Evolutionary conservation across 2,888 invertebrate genomes (phyloP), one percentile per base, ranked within the genome.

Genomic region (Psylliodes chrysocephalus): DNA sequence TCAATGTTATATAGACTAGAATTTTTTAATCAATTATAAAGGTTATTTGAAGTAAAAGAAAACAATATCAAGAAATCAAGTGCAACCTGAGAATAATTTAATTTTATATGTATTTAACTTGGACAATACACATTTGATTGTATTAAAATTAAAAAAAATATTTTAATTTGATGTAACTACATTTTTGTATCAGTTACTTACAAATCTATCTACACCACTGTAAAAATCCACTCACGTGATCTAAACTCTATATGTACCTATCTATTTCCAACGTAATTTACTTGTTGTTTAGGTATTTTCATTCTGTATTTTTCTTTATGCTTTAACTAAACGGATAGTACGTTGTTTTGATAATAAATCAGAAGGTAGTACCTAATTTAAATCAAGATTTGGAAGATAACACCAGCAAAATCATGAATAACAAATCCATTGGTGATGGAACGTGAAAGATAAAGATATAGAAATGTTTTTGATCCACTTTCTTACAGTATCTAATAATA

Each of bases 181-280:
- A 22, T 22, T 22, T 22, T 22, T 22, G 22, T 22, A 22, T n/a
- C 3, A 22, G 2, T 22, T 4, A 22, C 22, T 22, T 4, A 22
- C 6, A 22, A 22, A 22, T n/a, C n/a, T n/a, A 33, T 10, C 33
- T 33, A 33, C 33, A 10, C 33, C 33, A 33, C 2, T 33, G 33
- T 2, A 33, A 33, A 1, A 33, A 1, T n/a, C 2, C 2, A 33
- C 33, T 8, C n/a, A 8, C 6, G 2, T 33, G 8, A 33, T 5
- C 25, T 7, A 25, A 25, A 5, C 25, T 25, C 5, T 25, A 25
- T 25, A 25, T 25, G n/a, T n/a, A n/a, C n/a, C n/a, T 4, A 22
- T 56, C 53, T 15, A 64, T 70, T 63, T 64, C 60, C 66, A 60
- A 64, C 54, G 60, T 62, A 60, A 66, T 70, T 67, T 56, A 67